Percentiles rank a stretch among this genome's conserved stretches.
phyloP scores from a whole-genome alignment of 2,113 vertebrate genomes.

The Andinoacara biseriatus region DNA sequence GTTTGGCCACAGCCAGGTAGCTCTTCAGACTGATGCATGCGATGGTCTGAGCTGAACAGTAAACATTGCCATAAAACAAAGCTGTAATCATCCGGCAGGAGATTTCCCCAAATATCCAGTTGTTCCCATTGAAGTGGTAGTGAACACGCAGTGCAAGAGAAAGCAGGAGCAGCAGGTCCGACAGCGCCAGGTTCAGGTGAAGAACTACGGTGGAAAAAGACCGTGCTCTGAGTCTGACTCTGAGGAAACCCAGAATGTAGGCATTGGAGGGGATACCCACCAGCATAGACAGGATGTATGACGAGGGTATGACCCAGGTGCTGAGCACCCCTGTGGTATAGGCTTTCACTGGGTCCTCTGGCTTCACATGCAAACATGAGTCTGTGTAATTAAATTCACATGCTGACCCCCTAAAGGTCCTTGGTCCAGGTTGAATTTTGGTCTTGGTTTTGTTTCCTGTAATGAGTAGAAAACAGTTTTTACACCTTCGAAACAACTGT shows the following conservation, averaged over 20 bases:
- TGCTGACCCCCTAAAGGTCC: constrained; percentile 51
- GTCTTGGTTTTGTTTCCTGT: constrained; percentile 48
- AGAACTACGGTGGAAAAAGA: constrained; percentile 81
- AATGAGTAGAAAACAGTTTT: constrained; percentile 4
- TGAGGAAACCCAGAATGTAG: constrained; percentile 83
- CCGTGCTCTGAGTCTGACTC: constrained; percentile 76
- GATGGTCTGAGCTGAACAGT: constrained; percentile 88
- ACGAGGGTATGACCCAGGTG: constrained; percentile 81
- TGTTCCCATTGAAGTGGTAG: constrained; percentile 87
- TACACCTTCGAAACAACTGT: background rate
- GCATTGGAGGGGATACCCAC: constrained; percentile 87
- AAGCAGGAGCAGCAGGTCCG: constrained; percentile 87
- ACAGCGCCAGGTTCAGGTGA: constrained; percentile 87
- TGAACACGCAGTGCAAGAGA: constrained; percentile 85
- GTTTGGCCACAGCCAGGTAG: constrained; percentile 89
- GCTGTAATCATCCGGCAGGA: constrained; percentile 83
- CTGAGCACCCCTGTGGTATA: constrained; percentile 84
- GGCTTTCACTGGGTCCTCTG: constrained; percentile 28
- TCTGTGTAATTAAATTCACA: constrained; percentile 4
- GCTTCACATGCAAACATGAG: constrained; percentile 40
- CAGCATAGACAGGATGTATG: constrained; percentile 83
- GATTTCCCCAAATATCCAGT: constrained; percentile 91
- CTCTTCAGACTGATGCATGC: constrained; percentile 87
- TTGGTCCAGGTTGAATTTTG: constrained; percentile 43
- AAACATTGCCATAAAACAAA: constrained; percentile 91